phyloP scores from a whole-genome alignment of 1,140 invertebrate species.

The Philotrypesis tridentata region DNA sequence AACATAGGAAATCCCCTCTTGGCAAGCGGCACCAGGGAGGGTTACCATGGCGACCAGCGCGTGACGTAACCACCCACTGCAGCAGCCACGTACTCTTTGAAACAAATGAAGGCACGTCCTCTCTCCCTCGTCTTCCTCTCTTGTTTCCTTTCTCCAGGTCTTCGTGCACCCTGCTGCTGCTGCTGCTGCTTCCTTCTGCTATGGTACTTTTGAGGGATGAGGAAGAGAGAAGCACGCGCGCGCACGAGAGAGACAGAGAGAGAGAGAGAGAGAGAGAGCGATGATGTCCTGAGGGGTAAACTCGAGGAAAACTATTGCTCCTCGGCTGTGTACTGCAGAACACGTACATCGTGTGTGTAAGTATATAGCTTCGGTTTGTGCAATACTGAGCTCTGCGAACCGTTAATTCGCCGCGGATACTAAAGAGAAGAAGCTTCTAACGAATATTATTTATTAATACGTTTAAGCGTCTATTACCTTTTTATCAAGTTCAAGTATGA shows the following conservation, averaged over 20 bases:
- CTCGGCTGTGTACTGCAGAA: background rate
- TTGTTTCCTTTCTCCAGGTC: slow-evolving; percentile 50
- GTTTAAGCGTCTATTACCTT: no score
- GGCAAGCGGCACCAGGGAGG: slow-evolving; percentile 61
- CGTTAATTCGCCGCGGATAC: background rate
- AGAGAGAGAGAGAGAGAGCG: slow-evolving; percentile 46
- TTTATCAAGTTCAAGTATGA: no score
- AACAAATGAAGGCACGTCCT: slow-evolving; percentile 74
- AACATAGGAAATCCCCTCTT: slow-evolving; percentile 70
- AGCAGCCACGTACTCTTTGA: slow-evolving; percentile 67
- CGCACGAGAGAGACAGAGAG: background rate
- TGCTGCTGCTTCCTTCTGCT: background rate
- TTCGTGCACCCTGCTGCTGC: background rate
- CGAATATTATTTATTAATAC: background rate
- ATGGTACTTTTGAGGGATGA: slow-evolving; percentile 52
- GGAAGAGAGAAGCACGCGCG: slow-evolving; percentile 8
- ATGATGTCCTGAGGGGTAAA: slow-evolving; percentile 64
- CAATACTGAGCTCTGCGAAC: background rate
- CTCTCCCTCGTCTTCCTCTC: slow-evolving; percentile 52
- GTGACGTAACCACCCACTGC: slow-evolving; percentile 68
- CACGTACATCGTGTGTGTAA: background rate
- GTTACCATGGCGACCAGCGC: slow-evolving; percentile 69
- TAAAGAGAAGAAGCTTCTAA: background rate
- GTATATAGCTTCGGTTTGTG: background rate
- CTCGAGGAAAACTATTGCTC: slow-evolving; percentile 63